Percentiles rank a stretch among this genome's conserved stretches.
Evolutionary conservation across 1,140 invertebrate species (phyloP).

Genomic region (Drosophila busckii): DNA sequence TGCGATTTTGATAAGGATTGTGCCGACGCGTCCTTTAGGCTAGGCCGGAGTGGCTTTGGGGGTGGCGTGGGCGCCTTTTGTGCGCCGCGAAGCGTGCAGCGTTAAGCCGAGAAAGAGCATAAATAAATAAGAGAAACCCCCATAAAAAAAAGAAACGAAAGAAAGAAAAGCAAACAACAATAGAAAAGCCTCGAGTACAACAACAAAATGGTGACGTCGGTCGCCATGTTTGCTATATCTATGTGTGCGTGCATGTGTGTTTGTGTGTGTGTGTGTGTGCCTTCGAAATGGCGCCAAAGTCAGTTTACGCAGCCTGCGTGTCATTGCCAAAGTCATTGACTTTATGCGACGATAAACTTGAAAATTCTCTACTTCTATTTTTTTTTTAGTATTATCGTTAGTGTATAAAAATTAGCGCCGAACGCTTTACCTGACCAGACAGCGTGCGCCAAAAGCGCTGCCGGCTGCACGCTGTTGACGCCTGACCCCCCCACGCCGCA

Average conservation of each 20-base stretch:
- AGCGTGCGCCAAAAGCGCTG: constrained; percentile 64
- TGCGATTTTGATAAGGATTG: constrained; percentile 43
- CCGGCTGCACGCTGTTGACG: constrained; percentile 55
- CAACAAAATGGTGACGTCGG: constrained; percentile 64
- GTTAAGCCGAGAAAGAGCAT: constrained; percentile 73
- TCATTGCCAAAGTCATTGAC: constrained; percentile 48
- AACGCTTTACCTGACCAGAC: constrained; percentile 20
- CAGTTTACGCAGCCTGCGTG: constrained; percentile 43
- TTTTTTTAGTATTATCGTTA: constrained; percentile 77
- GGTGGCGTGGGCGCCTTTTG: constrained; percentile 11
- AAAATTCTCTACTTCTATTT: too few species aligned
- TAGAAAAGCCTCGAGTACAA: constrained; percentile 30
- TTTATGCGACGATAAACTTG: constrained; percentile 72
- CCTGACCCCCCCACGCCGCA: constrained; percentile 10
- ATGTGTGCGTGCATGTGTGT: background rate
- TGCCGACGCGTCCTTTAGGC: constrained; percentile 9
- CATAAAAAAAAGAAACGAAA: too few species aligned
- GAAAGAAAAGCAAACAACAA: constrained; percentile 54
- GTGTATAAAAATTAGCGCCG: constrained; percentile 73
- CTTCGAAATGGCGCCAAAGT: constrained; percentile 70
- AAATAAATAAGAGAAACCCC: constrained; percentile 72
- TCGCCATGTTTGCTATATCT: constrained; percentile 48
- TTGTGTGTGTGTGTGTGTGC: constrained; percentile 23
- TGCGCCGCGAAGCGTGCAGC: constrained; percentile 65
- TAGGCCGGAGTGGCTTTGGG: background rate